Base-by-base conservation (phyloP, 2,888 invertebrate species). In the Phragmatobia fuliginosa region DNA sequence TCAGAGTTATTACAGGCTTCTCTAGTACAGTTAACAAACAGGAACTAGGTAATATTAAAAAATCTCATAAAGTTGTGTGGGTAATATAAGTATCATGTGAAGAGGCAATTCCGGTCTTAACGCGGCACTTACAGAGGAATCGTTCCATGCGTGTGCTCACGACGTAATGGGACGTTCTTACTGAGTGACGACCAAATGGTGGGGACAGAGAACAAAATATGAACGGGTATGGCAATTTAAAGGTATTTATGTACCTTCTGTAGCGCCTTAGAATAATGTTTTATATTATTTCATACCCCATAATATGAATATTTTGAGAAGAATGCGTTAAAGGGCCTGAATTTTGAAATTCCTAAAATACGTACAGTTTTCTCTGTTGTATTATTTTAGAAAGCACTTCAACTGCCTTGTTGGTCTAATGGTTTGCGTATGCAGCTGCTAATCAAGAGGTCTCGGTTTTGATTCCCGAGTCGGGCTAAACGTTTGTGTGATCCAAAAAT, bases 101-200 rank as follows among this genome's bases (percentile, higher is more conserved):
- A 90, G 88, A 85, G 89, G 92, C 91, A 87, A 90, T 92, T 91
- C 86, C 85, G 85, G 84, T 90, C 88, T 88, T 90, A 92, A 90
- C 85, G 83, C 81, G 87, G 88, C 88, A 89, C 92, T 93, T 90
- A 89, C 87, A 83, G 90, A 56, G 16, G 92, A 93, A 92, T 92
- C 88, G 92, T 86, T 85, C 83, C 87, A 83, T 88, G 90, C 90
- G 92, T 89, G 90, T 94, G 93, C 88, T 85, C 81, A 84, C 88
- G 94, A 94, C 94, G 85, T 94, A 92, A 94, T 94, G 90, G 94
- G 86, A 84, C 90, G 89, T 92, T 94, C 92, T 89, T 90, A 88
- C 90, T 94, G 93, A 94, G 83, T 90, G 93, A 94, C 92, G 93
- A 86, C 90, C 91, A 90, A 89, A 90, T 89, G 88, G 76, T 76